Conservation (phyloP, 2,113 vertebrate genomes). For the Ptilorrhoa leucosticta region DNA sequence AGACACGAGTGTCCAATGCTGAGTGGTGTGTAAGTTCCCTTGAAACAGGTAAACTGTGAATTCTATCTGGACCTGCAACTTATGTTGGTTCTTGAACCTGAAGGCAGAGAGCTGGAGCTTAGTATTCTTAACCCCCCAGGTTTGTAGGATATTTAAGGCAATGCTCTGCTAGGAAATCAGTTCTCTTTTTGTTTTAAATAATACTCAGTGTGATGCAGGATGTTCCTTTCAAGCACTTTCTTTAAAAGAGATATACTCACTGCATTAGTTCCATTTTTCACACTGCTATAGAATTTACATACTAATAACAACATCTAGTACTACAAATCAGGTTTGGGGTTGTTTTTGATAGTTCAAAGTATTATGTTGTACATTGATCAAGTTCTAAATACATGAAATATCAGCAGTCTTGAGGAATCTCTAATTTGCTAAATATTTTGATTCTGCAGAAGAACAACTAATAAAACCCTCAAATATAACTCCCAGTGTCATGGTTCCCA, state of each 20-base stretch:
- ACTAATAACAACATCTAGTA: constrained; percentile 65
- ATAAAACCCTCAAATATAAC: constrained; percentile 74
- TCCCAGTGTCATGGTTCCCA: constrained; percentile 31
- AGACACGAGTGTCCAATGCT: background rate
- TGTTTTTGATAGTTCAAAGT: constrained; percentile 68
- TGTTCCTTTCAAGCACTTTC: constrained; percentile 66
- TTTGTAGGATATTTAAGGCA: constrained; percentile 11
- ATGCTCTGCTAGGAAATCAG: constrained; percentile 6
- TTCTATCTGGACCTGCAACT: background rate
- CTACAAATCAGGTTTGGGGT: constrained; percentile 58
- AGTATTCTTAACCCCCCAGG: background rate
- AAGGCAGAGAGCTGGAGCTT: background rate
- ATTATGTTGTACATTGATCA: constrained; percentile 74
- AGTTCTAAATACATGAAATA: constrained; percentile 67
- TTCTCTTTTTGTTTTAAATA: constrained; percentile 15
- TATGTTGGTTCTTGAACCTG: background rate
- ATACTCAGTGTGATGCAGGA: constrained; percentile 39
- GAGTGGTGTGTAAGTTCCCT: background rate
- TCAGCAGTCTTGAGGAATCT: constrained; percentile 68
- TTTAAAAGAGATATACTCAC: constrained; percentile 36
- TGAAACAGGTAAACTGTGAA: constrained; percentile 50
- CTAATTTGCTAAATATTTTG: constrained; percentile 80
- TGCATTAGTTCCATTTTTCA: constrained; percentile 56
- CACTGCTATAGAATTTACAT: constrained; percentile 60
- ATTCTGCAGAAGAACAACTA: constrained; percentile 78